phyloP scores from a whole-genome alignment of 2,888 invertebrate genomes.

The Mimumesa dahlbomi region DNA sequence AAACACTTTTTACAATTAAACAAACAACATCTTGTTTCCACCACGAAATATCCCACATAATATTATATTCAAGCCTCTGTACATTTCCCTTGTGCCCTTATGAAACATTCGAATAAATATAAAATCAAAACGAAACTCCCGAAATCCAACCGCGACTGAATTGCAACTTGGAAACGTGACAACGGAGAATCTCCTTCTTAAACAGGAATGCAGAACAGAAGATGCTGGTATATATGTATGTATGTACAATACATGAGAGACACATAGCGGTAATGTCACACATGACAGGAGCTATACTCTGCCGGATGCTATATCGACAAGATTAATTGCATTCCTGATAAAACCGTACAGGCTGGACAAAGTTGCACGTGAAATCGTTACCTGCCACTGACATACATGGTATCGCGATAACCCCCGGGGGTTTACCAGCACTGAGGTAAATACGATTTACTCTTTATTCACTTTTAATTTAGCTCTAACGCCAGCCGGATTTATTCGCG shows the following conservation, averaged over 20 bases:
- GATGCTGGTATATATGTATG: constrained; percentile 1
- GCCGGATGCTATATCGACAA: constrained; percentile 50
- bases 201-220: background rate
- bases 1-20: no score
- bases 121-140: no score
- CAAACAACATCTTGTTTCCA: no score
- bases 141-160: no score
- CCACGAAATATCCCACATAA: no score
- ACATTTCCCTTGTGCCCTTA: no score
- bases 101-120: no score
- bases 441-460: constrained; percentile 44
- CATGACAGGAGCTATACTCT: constrained; percentile 38
- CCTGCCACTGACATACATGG: constrained; percentile 44
- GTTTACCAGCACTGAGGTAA: constrained; percentile 15
- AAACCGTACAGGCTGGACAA: constrained; percentile 44
- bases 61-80: no score
- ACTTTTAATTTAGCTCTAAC: constrained; percentile 27
- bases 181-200: no score
- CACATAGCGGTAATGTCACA: constrained; percentile 19
- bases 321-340: constrained; percentile 59
- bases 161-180: no score
- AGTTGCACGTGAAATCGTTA: constrained; percentile 52
- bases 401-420: constrained; percentile 36
- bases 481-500: background rate
- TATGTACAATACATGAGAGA: no score